These are phyloP conservation scores for Cephalotes varians DNA, from an alignment of 2,888 invertebrate genomes.

Conservation along the genomic window DNA sequence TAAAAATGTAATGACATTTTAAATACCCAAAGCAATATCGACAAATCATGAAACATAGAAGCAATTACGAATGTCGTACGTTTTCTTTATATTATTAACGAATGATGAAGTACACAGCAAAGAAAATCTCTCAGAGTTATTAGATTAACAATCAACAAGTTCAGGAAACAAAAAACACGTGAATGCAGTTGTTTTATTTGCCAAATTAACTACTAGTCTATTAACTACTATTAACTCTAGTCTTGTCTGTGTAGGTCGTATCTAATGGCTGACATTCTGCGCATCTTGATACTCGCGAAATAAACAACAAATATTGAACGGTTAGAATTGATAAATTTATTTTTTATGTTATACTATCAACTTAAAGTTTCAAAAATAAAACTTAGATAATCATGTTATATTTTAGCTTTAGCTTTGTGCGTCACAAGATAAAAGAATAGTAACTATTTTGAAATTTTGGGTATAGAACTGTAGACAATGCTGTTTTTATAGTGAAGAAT, in stretches of 20 bases:
- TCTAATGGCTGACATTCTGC: constrained; percentile 10
- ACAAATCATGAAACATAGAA: too few species aligned
- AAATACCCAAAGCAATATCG: neutral
- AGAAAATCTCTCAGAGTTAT: neutral
- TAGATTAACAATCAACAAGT: neutral
- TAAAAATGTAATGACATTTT: neutral
- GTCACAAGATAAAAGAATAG: neutral
- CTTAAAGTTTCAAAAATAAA: constrained; percentile 12
- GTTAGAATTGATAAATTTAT: constrained; percentile 27
- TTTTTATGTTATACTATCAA: constrained; percentile 25
- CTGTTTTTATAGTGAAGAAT: neutral
- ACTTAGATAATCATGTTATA: constrained; percentile 10
- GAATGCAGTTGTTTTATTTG: constrained; percentile 23
- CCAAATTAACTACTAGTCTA: constrained; percentile 9
- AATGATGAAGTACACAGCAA: neutral
- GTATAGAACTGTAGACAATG: neutral
- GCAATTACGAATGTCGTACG: neutral
- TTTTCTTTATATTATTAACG: neutral
- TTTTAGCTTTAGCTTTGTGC: neutral
- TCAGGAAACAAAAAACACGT: neutral
- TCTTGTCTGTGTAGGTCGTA: constrained; percentile 30
- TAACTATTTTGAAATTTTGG: neutral
- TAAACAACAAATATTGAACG: constrained; percentile 30
- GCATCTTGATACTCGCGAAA: constrained; percentile 11
- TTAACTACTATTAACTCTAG: too few species aligned